Evolutionary conservation across 2,888 invertebrate genomes (phyloP), one percentile per base, ranked within the genome.

Genomic region (Drosophila mimica): DNA sequence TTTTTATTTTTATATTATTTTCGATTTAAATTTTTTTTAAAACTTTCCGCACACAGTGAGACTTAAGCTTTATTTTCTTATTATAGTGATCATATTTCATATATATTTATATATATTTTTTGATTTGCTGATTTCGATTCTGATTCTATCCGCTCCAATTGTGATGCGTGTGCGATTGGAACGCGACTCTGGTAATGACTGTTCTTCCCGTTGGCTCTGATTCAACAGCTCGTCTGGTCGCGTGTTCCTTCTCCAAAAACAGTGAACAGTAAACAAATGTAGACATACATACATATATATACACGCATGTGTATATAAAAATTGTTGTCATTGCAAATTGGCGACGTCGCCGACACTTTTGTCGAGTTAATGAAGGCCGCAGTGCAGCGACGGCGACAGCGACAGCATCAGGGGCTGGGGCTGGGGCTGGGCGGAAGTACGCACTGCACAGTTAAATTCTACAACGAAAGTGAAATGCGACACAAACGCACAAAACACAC

Each of bases 291-390:
- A 52, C 25, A 25, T 3, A 11, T 30, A 33, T 46, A 25, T 54
- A 49, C 30, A 54, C 38, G 49, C 65, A 31, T 43, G 48, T 28
- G 48, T 64, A 31, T 51, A 60, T 60, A 65, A 40, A 74, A 67
- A 85, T 66, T 59, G 78, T 88, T 74, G 80, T 89, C 90, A 89
- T 86, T 88, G 86, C 86, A 85, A 85, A 89, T 85, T 85, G 85
- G 65, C 83, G 83, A 71, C 78, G 81, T 51, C 81, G 79, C 73
- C 79, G 82, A 82, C 79, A 79, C 79, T 79, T 79, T 79, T 82
- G 65, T 83, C 79, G 79, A 86, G 83, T 76, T 65, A 83, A 90
- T 90, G 87, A 90, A 90, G 85, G 85, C 83, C 85, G 68, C 52
- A 40, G 53, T 38, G 62, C 71, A 63, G 60, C 68, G 54, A 56